These are phyloP conservation scores for Drosophila lutescens DNA, from an alignment of 2,888 invertebrate species.

Conservation along the genomic window DNA sequence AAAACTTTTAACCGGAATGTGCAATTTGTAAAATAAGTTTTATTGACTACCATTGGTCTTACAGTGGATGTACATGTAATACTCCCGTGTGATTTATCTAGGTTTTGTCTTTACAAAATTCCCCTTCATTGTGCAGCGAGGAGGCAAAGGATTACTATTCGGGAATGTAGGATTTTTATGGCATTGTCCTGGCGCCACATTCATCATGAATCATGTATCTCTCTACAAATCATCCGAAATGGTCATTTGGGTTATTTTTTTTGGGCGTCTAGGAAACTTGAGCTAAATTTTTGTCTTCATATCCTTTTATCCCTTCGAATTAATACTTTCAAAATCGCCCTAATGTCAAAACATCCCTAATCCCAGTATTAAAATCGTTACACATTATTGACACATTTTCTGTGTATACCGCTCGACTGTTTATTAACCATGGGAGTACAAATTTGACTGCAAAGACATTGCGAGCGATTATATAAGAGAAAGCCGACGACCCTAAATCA, in stretches of 20 bases:
- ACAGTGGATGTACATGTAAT: no score
- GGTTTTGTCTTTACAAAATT: no score
- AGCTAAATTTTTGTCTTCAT: no score
- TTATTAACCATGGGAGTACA: slow-evolving; percentile 26
- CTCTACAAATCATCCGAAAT: slow-evolving; percentile 1
- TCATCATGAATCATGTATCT: not conserved
- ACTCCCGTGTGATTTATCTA: no score
- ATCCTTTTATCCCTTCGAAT: no score
- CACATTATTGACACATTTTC: slow-evolving; percentile 29
- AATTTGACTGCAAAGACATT: slow-evolving; percentile 22
- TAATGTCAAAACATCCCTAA: not conserved
- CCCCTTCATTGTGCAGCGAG: slow-evolving; percentile 5
- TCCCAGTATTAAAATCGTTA: not conserved
- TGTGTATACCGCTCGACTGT: not conserved
- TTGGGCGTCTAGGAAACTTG: no score
- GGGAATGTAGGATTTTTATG: not conserved
- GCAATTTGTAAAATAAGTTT: no score
- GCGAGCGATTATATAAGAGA: slow-evolving; percentile 49
- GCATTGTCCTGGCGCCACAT: slow-evolving; percentile 11
- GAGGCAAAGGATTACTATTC: not conserved
- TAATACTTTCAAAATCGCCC: not conserved
- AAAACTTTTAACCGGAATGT: no score
- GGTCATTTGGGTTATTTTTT: no score
- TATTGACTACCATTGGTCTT: no score
- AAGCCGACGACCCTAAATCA: slow-evolving; percentile 75